Percentiles rank a stretch among this genome's conserved stretches.
phyloP scores from a whole-genome alignment of 2,888 invertebrate species.

The Hypomecis punctinalis region DNA sequence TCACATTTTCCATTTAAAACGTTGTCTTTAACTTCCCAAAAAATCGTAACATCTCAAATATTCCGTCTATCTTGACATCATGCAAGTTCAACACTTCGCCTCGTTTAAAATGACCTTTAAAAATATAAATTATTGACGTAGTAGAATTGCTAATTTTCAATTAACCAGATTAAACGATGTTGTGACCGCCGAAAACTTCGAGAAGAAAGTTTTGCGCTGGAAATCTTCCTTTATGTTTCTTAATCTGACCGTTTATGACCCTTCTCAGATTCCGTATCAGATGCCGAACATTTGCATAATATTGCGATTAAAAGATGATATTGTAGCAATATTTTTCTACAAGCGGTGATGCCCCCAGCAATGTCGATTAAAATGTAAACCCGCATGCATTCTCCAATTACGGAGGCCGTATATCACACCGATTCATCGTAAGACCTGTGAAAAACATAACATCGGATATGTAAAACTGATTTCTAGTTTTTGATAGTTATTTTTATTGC shows the following conservation, averaged over 20 bases:
- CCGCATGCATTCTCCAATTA: slow-evolving; percentile 39
- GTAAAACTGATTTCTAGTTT: too few species aligned
- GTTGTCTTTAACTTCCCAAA: not conserved
- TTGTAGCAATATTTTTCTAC: slow-evolving; percentile 43
- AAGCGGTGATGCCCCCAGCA: slow-evolving; percentile 41
- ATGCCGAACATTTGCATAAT: slow-evolving; percentile 39
- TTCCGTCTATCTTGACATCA: slow-evolving; percentile 1
- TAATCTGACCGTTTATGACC: slow-evolving; percentile 22
- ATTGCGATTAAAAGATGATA: slow-evolving; percentile 35
- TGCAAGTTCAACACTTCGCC: not conserved
- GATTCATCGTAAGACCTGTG: not conserved
- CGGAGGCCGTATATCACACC: slow-evolving; percentile 36
- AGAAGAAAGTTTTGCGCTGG: slow-evolving; percentile 29
- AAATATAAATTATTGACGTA: slow-evolving; percentile 6
- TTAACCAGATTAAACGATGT: slow-evolving; percentile 11
- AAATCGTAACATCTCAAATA: not conserved
- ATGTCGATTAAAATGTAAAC: slow-evolving; percentile 43
- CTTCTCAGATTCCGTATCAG: slow-evolving; percentile 36
- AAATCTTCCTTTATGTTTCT: slow-evolving; percentile 21
- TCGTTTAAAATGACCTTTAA: slow-evolving; percentile 4
- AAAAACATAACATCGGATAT: too few species aligned
- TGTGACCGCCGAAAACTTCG: slow-evolving; percentile 4
- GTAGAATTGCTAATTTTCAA: slow-evolving; percentile 24
- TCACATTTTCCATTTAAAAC: not conserved
- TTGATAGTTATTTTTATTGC: too few species aligned